Conservation (phyloP, 2,113 vertebrate species). For the Rostratula benghalensis region DNA sequence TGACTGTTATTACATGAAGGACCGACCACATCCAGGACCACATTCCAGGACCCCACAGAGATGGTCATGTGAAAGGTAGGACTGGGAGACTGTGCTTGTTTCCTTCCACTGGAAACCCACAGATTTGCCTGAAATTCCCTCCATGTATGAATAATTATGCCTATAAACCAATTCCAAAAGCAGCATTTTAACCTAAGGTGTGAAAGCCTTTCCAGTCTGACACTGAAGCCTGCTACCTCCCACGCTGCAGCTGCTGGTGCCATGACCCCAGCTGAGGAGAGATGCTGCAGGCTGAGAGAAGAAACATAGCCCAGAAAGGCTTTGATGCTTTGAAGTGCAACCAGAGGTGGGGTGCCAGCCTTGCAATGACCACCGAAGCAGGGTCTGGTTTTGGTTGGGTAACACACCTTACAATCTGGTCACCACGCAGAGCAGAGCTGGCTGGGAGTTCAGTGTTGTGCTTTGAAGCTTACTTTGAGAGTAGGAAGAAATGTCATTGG, state of each 20-base stretch:
- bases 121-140: neutral
- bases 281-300: neutral
- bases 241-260: neutral
- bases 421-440: rapidly evolving
- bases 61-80: neutral
- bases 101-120: neutral
- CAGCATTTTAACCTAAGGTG: neutral
- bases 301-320: neutral
- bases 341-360: neutral
- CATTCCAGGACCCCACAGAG: rapidly evolving
- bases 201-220: neutral
- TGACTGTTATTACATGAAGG: neutral
- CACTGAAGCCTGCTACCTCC: neutral
- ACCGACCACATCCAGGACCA: neutral
- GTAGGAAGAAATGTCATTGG: neutral
- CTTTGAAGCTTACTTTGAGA: neutral
- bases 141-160: neutral
- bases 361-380: neutral
- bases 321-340: neutral
- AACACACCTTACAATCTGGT: neutral
- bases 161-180: neutral
- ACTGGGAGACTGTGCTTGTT: neutral
- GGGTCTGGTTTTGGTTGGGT: neutral
- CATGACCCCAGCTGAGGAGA: neutral
- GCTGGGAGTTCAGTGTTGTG: neutral